phyloP scores from a whole-genome alignment of 2,888 invertebrate species.

The Platerodrilus igneus region DNA sequence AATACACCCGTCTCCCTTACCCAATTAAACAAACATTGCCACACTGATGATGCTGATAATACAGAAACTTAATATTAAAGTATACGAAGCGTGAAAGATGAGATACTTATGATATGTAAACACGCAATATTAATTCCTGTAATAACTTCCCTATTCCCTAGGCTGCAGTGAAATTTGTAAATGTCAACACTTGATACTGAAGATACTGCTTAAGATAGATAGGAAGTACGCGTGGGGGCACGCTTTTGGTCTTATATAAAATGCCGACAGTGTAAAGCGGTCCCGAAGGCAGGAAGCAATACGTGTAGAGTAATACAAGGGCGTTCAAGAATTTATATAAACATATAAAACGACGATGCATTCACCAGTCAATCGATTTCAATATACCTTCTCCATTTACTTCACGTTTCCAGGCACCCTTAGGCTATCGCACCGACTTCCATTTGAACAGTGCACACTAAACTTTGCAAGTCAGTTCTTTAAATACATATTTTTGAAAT shows the following conservation, averaged over 20 bases:
- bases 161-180: conserved; percentile 24
- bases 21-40: too few species aligned
- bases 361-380: conserved; percentile 41
- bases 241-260: conserved; percentile 28
- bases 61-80: too few species aligned
- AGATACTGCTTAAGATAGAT: conserved; percentile 13
- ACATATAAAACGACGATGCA: conserved; percentile 38
- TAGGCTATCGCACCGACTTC: conserved; percentile 18
- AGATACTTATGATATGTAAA: conserved; percentile 15
- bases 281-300: conserved; percentile 35
- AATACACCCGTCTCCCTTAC: too few species aligned
- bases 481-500: conserved; percentile 16
- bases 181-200: conserved; percentile 26
- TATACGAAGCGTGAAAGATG: conserved; percentile 14
- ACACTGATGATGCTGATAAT: too few species aligned
- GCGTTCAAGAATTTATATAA: conserved; percentile 36
- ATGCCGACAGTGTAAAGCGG: conserved; percentile 30
- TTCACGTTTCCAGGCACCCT: conserved; percentile 23
- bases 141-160: conserved; percentile 15
- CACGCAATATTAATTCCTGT: conserved; percentile 17
- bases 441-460: conserved; percentile 20
- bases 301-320: conserved; percentile 31
- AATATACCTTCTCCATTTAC: conserved; percentile 33
- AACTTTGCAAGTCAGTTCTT: too few species aligned
- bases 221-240: conserved; percentile 19